Percentiles rank a stretch among this genome's conserved stretches.
phyloP scores from a whole-genome alignment of 2,797 vertebrate species.

The Fratercula arctica region DNA sequence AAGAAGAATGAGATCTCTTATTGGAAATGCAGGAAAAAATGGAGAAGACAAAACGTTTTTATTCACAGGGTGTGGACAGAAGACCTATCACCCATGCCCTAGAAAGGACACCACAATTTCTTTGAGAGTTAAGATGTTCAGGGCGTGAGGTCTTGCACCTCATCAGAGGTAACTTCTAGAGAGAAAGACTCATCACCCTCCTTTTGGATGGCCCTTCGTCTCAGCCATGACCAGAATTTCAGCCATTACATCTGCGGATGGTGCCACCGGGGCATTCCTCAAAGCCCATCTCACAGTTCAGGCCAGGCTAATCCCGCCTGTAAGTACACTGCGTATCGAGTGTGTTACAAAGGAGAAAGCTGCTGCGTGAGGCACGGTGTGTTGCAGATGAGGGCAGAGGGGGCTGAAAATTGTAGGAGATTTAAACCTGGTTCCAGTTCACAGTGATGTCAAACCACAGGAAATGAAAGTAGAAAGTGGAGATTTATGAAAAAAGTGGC shows the following conservation, averaged over 20 bases:
- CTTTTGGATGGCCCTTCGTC: not conserved
- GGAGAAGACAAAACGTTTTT: not conserved
- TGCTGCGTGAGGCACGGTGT: not conserved
- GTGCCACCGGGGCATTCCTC: not conserved
- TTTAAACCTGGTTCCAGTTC: slow-evolving; percentile 65
- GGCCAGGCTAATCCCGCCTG: not conserved
- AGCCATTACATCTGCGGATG: not conserved
- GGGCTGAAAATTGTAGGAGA: slow-evolving; percentile 46
- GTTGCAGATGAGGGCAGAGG: slow-evolving; percentile 7
- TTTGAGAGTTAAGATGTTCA: not conserved
- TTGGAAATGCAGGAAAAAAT: not conserved
- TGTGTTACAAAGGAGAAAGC: not conserved
- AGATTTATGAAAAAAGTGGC: slow-evolving; percentile 72
- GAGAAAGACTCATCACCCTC: not conserved
- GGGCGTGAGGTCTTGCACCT: fast-evolving
- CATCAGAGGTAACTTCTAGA: not conserved
- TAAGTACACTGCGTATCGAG: fast-evolving
- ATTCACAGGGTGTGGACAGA: not conserved
- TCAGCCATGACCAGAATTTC: not conserved
- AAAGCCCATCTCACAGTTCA: not conserved
- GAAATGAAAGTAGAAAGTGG: slow-evolving; percentile 73
- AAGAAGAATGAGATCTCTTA: not conserved
- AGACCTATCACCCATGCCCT: not conserved
- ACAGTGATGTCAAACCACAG: slow-evolving; percentile 69
- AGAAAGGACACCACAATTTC: not conserved